phyloP scores from a whole-genome alignment of 2,888 invertebrate species.

The Hypomecis punctinalis region DNA sequence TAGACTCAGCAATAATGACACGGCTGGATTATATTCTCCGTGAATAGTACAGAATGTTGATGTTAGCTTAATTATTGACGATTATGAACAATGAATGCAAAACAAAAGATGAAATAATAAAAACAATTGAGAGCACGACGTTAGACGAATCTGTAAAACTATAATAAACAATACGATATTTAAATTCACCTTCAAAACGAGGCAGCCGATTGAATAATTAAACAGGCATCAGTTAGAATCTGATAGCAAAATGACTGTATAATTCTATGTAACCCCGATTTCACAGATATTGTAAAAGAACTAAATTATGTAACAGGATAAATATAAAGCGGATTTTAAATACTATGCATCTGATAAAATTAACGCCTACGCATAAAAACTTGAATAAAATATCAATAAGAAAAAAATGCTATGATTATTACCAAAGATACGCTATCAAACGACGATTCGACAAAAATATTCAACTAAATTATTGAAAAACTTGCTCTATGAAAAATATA shows the following conservation, averaged over 20 bases:
- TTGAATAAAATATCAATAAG: no score
- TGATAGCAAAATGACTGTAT: not conserved
- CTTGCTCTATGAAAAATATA: not conserved
- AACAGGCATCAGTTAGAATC: not conserved
- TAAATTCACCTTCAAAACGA: constrained; percentile 5
- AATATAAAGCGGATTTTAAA: not conserved
- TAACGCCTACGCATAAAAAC: no score
- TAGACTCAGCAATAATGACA: constrained; percentile 35
- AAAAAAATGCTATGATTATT: no score
- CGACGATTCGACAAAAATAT: no score
- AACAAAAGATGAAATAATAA: constrained; percentile 8
- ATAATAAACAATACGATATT: constrained; percentile 8
- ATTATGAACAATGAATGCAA: constrained; percentile 11
- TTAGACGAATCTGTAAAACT: constrained; percentile 2
- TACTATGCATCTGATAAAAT: not conserved
- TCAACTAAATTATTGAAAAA: no score
- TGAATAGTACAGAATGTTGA: constrained; percentile 29
- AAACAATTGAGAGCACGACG: constrained; percentile 12
- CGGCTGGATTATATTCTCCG: constrained; percentile 18
- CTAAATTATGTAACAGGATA: not conserved
- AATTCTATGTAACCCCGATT: not conserved
- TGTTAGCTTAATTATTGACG: constrained; percentile 20
- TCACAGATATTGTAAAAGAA: not conserved
- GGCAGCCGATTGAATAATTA: constrained; percentile 1
- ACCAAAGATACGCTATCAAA: no score